These are phyloP conservation scores for Troides aeacus DNA, from an alignment of 2,888 invertebrate species.

Conservation along the genomic window DNA sequence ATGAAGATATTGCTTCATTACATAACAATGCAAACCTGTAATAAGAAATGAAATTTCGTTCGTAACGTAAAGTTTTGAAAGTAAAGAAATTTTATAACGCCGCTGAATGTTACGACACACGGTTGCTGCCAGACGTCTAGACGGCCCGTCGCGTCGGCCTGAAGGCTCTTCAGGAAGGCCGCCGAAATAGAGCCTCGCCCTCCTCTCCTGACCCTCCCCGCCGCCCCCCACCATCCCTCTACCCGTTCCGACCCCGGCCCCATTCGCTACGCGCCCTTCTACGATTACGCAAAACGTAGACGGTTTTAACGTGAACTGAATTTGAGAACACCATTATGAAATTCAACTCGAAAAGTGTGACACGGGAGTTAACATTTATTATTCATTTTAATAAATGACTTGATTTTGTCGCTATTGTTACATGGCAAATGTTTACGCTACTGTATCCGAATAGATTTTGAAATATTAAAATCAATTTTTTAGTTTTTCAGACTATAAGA, in stretches of 20 bases:
- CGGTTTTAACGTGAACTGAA: constrained; percentile 36
- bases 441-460: too few relatives aligned
- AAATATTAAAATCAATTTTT: too few relatives aligned
- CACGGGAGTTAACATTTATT: not conserved
- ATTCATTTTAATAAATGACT: not conserved
- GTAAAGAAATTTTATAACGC: constrained; percentile 27
- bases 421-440: not conserved
- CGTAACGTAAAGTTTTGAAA: constrained; percentile 11
- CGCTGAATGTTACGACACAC: constrained; percentile 41
- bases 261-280: constrained; percentile 34
- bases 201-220: not conserved
- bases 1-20: too few relatives aligned
- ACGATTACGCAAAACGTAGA: constrained; percentile 42
- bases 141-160: constrained; percentile 58
- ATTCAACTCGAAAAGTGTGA: constrained; percentile 30
- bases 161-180: constrained; percentile 67
- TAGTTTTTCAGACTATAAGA: too few relatives aligned
- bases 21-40: too few relatives aligned
- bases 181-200: constrained; percentile 44
- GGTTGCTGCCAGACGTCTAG: constrained; percentile 68
- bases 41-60: constrained; percentile 5
- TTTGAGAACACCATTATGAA: constrained; percentile 32
- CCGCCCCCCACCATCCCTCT: constrained; percentile 29
- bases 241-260: constrained; percentile 30
- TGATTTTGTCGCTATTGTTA: not conserved